Evolutionary conservation across 2,888 invertebrate species (phyloP), one percentile per base, ranked within the genome.

Genomic region (Temnothorax rugatulus): DNA sequence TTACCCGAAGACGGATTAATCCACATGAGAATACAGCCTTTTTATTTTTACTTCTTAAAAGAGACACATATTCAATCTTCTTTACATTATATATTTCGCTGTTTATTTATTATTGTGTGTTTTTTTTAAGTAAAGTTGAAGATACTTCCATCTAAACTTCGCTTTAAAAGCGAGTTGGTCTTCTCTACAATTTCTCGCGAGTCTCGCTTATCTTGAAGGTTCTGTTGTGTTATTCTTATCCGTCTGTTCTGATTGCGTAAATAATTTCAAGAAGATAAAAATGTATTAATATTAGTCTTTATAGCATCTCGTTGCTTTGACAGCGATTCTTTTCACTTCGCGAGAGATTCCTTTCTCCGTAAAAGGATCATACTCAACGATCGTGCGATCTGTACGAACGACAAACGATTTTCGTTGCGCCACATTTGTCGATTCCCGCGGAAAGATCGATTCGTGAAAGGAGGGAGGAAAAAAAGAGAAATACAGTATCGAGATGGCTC

Each of bases 401-500:
- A 15, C 66, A 11, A 41, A 34, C 21, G 44, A 71, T 71, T 50
- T 71, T 71, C 13, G 34, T 59, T 47, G 25, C 11, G 47, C 21
- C 47, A 34, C 18, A 47, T 57, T 71, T 18, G 29, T 18, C 57
- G 13, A 61, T 50, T 59, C 34, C 21, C 18, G 50, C n/a, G 15
- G 18, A 66, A 50, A 52, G 11, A 76, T 84, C n/a, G 66, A 54
- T 11, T 69, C 21, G 64, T 15, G 57, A 21, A 21, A 34, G 44
- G 68, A 5, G 34, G 34, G 0, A n/a, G 34, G 76, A 61, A 82
- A 76, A 50, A 41, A 73, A 4, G 18, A 29, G 1, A 38, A 18
- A 52, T 18, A 57, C 18, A 81, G 79, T 85, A 85, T 86, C 83
- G 84, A 84, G 68, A 85, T 59, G 71, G 83, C 81, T 82, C 84